phyloP scores from a whole-genome alignment of 2,113 vertebrate species.

The Catharus minimus region DNA sequence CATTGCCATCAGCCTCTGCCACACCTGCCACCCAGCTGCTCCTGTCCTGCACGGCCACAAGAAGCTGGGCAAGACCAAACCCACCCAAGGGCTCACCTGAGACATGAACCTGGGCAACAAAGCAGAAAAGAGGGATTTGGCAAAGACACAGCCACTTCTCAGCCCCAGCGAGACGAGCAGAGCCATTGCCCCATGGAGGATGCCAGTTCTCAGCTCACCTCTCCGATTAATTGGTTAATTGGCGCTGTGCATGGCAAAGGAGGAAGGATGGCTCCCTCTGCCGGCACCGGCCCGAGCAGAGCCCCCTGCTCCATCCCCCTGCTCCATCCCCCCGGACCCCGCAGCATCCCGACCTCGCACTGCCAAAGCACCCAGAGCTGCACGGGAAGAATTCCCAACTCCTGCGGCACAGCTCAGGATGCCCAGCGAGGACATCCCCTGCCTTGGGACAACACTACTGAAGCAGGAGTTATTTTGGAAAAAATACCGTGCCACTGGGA shows the following conservation, averaged over 20 bases:
- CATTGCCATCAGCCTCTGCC: background rate
- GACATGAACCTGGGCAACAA: background rate
- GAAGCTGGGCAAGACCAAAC: background rate
- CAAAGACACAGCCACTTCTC: background rate
- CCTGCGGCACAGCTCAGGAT: background rate
- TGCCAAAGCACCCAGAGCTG: rapidly evolving
- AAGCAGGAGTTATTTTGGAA: background rate
- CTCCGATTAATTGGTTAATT: constrained; percentile 42
- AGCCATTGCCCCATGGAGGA: background rate
- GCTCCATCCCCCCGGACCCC: background rate
- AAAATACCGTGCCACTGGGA: rapidly evolving
- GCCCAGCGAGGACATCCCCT: rapidly evolving
- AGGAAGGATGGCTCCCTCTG: constrained; percentile 63
- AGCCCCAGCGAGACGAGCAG: background rate
- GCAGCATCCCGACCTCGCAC: rapidly evolving
- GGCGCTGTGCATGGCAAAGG: background rate
- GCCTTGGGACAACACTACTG: rapidly evolving
- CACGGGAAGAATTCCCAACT: rapidly evolving
- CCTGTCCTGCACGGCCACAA: rapidly evolving
- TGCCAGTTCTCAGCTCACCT: background rate
- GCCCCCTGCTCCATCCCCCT: background rate
- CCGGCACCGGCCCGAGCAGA: background rate
- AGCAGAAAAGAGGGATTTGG: background rate
- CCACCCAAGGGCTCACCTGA: background rate
- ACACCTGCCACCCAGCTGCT: rapidly evolving